Conservation (phyloP, 2,113 vertebrate genomes). For the Pollimyrus isidori region DNA sequence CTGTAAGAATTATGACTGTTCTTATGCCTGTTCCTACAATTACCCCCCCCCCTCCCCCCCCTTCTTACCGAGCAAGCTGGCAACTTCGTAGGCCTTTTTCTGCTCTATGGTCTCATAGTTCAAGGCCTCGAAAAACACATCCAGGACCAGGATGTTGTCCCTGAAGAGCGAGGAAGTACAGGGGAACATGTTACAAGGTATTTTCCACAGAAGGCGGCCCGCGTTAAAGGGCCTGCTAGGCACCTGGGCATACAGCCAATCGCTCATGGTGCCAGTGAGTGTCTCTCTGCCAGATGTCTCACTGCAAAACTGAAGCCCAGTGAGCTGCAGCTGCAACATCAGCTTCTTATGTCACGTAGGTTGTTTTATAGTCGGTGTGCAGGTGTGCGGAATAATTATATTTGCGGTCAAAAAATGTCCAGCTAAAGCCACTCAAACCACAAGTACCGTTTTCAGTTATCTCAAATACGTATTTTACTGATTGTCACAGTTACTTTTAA, state of each 20-base stretch:
- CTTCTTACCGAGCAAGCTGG: conserved; percentile 84
- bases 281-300: not conserved
- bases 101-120: conserved; percentile 99
- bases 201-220: not conserved
- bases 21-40: not conserved
- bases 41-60: not conserved
- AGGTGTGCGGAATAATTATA: not conserved
- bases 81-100: conserved; percentile 97
- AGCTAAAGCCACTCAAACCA: not conserved
- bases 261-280: not conserved
- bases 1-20: not conserved
- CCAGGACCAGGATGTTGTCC: conserved; percentile 95
- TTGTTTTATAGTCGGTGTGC: not conserved
- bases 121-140: conserved; percentile 96
- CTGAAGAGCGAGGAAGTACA: conserved; percentile 54
- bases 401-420: not conserved
- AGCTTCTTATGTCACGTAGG: not conserved
- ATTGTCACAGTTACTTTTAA: not conserved
- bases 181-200: not conserved
- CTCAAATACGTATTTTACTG: not conserved
- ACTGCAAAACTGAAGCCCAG: not conserved
- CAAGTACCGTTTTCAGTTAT: not conserved
- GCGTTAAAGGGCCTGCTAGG: not conserved
- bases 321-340: not conserved
- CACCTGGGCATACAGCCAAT: too few relatives aligned